Base-by-base conservation (phyloP, 2,797 vertebrate genomes). In the Enteromius mattozi region DNA sequence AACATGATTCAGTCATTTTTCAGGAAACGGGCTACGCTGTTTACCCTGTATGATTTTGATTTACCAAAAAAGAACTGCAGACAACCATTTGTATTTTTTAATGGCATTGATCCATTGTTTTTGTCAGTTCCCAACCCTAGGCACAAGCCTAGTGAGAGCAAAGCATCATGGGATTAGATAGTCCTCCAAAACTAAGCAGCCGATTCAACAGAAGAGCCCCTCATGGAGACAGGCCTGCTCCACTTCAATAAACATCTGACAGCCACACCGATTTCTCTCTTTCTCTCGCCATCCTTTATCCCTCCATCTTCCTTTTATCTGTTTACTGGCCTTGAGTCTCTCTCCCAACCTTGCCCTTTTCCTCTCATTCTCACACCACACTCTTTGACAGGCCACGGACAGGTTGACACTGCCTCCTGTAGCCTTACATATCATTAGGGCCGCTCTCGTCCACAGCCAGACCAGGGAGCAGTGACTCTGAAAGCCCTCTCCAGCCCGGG, bases 401-500 rank as follows among this genome's bases (percentile, higher is more conserved):
- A 82, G 86, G 83, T 90, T 89, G 83, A 81, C 86, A 42, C 76
- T 89, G 84, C 69, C 84, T 80, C 76, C 86, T 66, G 83, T 89
- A 83, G 90, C 87, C 89, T 85, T 85, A 89, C 83, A 85, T 89
- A 84, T 89, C 86, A 90, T 90, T 88, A 88, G 70, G 87, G 76
- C 76, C 61, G 69, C 33, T 59, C 69, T 47, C 35, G 69, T 47
- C 42, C 86, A 37, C 61, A 54, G 69, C 30, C 59, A 59, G 78
- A 88, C 83, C 88, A 49, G 87, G 87, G 86, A 88, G 88, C 89
- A 79, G 87, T 77, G 82, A 63, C 86, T 68, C 88, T 82, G 78
- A 69, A 80, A 85, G 89, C 85, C 81, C 86, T 70, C 81, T 85
- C 82, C 27, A 35, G 89, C 88, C 90, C 86, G 68, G 87, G 81